A percentile compares a stretch with the other conserved stretches of the same genome.
Evolutionary conservation across 1,140 invertebrate genomes (phyloP).

Genomic region (Lasioglossum baleicum): DNA sequence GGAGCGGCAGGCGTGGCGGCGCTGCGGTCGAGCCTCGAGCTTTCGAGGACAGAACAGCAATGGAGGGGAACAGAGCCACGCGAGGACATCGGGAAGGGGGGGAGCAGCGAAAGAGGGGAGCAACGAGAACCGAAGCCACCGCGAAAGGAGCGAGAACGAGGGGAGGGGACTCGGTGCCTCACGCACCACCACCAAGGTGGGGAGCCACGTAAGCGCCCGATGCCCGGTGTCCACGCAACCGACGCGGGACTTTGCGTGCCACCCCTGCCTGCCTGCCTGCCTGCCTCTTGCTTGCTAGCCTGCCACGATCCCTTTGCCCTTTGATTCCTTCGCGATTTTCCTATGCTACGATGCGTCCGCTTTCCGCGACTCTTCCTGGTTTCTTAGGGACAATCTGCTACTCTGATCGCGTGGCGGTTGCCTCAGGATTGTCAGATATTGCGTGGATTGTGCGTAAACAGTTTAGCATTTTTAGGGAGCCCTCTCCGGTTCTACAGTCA

Average conservation of each 20-base stretch:
- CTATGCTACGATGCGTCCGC: background rate
- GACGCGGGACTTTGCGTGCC: conserved; percentile 55
- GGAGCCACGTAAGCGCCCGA: conserved; percentile 66
- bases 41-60: conserved; percentile 42
- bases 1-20: conserved; percentile 65
- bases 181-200: conserved; percentile 36
- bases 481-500: too few species aligned
- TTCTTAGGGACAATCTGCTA: too few species aligned
- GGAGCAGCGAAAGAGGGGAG: conserved; percentile 14
- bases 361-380: background rate
- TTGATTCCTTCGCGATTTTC: conserved; percentile 1
- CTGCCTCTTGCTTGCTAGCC: background rate
- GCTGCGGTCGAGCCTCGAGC: conserved; percentile 58
- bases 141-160: conserved; percentile 31
- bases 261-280: conserved; percentile 4
- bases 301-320: conserved; percentile 18
- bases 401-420: too few species aligned
- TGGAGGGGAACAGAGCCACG: conserved; percentile 42
- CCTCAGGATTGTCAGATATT: too few species aligned
- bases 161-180: conserved; percentile 38
- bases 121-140: conserved; percentile 3
- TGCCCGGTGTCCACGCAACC: conserved; percentile 65
- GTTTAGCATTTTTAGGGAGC: too few species aligned
- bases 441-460: too few species aligned
- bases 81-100: conserved; percentile 22